Evolutionary conservation across 2,888 invertebrate species (phyloP).

Genomic region (Julus scandinavius): DNA sequence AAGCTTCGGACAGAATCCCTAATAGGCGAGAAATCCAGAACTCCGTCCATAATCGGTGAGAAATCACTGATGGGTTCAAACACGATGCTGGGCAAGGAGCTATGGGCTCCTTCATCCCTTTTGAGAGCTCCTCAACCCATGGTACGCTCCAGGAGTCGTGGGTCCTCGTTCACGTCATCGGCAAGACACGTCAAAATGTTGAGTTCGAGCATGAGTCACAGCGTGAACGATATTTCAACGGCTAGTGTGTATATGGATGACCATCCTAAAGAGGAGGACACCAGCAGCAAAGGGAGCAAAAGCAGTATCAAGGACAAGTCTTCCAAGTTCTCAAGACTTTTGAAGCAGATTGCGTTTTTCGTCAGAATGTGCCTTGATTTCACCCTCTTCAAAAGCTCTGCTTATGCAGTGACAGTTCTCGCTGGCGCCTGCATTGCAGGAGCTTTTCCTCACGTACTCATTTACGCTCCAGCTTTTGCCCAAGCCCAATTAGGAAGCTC

Average conservation of each 20-base stretch:
- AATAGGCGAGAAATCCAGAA: constrained; percentile 22
- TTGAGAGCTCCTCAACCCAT: constrained; percentile 4
- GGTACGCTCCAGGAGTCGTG: constrained; percentile 6
- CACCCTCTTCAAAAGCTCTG: constrained; percentile 74
- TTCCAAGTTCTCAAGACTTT: neutral
- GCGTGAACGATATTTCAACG: constrained; percentile 79
- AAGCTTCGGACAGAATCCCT: constrained; percentile 8
- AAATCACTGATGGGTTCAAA: constrained; percentile 10
- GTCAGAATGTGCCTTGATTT: constrained; percentile 72
- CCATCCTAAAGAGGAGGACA: constrained; percentile 19
- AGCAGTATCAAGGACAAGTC: neutral
- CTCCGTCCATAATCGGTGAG: constrained; percentile 20
- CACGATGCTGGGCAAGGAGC: constrained; percentile 18
- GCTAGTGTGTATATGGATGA: constrained; percentile 65
- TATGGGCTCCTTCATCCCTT: neutral
- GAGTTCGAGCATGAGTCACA: constrained; percentile 78
- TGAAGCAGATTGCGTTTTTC: constrained; percentile 52
- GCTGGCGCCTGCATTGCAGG: constrained; percentile 81
- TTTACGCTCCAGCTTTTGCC: constrained; percentile 80
- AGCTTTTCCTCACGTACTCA: constrained; percentile 80
- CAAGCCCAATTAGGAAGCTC: constrained; percentile 73
- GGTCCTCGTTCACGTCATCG: constrained; percentile 12
- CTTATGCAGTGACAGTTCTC: constrained; percentile 77
- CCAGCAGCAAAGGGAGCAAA: neutral
- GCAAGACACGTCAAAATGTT: constrained; percentile 62